Evolutionary conservation across 2,797 vertebrate genomes (phyloP).

Genomic region (Aviceda leuphotes): DNA sequence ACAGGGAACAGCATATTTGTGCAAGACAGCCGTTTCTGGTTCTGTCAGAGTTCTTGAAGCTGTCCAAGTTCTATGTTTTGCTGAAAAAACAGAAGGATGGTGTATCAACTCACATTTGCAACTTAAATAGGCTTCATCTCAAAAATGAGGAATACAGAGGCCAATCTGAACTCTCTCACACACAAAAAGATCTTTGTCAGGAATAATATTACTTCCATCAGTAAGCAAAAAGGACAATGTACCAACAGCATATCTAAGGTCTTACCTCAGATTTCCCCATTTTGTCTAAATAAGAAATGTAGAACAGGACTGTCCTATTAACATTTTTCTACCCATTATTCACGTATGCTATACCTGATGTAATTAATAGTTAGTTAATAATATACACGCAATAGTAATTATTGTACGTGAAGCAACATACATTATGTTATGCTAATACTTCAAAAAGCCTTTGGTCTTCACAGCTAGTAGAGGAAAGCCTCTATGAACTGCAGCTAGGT

Average conservation of each 20-base stretch:
- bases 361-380: not conserved
- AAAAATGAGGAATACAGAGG: not conserved
- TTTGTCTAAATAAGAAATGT: not conserved
- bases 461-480: not conserved
- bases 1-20: not conserved
- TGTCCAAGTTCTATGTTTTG: not conserved
- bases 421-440: not conserved
- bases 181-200: not conserved
- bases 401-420: not conserved
- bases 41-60: not conserved
- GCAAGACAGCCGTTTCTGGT: not conserved
- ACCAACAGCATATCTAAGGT: not conserved
- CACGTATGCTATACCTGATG: fast-evolving
- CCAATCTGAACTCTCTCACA: not conserved
- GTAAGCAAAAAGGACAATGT: not conserved
- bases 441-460: not conserved
- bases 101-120: not conserved
- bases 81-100: not conserved
- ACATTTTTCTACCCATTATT: not conserved
- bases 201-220: not conserved
- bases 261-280: not conserved
- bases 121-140: not conserved
- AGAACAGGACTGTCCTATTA: not conserved
- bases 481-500: not conserved
- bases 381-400: not conserved